Evolutionary conservation across 2,888 invertebrate species (phyloP).

Genomic region (Catocala sponsa): DNA sequence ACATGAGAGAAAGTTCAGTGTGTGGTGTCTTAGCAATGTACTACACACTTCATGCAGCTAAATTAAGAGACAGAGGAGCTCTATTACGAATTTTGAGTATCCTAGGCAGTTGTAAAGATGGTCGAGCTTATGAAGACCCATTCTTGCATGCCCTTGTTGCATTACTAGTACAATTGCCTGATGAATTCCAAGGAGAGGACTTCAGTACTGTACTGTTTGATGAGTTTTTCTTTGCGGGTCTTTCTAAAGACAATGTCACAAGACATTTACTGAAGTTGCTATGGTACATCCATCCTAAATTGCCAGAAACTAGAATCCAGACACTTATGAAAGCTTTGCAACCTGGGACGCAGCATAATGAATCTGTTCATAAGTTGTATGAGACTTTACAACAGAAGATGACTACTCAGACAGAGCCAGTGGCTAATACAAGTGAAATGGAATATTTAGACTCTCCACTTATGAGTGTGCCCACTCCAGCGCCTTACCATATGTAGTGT

Average conservation of each 20-base stretch:
- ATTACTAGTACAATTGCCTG: conserved; percentile 94
- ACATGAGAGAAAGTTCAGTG: conserved; percentile 96
- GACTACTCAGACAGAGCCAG: conserved; percentile 90
- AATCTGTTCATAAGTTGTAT: conserved; percentile 94
- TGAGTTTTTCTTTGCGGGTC: conserved; percentile 97
- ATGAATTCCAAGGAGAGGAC: conserved; percentile 97
- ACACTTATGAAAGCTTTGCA: conserved; percentile 94
- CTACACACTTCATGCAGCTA: conserved; percentile 96
- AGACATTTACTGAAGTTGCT: conserved; percentile 96
- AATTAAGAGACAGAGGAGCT: conserved; percentile 93
- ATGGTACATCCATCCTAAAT: conserved; percentile 96
- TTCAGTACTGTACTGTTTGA: conserved; percentile 98
- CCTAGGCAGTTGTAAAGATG: conserved; percentile 96
- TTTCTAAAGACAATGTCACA: conserved; percentile 96
- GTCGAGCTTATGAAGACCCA: conserved; percentile 97
- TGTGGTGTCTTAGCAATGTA: conserved; percentile 98
- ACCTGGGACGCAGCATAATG: conserved; percentile 93
- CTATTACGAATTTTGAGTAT: conserved; percentile 96
- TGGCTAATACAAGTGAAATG: conserved; percentile 89
- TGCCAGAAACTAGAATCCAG: conserved; percentile 93
- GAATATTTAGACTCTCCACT: conserved; percentile 94
- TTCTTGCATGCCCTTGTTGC: conserved; percentile 97
- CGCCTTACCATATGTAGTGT: conserved; percentile 89
- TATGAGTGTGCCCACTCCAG: conserved; percentile 95
- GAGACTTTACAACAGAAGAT: conserved; percentile 94